Evolutionary conservation across 2,797 vertebrate genomes (phyloP).

Genomic region (Zenarchopterus dispar): DNA sequence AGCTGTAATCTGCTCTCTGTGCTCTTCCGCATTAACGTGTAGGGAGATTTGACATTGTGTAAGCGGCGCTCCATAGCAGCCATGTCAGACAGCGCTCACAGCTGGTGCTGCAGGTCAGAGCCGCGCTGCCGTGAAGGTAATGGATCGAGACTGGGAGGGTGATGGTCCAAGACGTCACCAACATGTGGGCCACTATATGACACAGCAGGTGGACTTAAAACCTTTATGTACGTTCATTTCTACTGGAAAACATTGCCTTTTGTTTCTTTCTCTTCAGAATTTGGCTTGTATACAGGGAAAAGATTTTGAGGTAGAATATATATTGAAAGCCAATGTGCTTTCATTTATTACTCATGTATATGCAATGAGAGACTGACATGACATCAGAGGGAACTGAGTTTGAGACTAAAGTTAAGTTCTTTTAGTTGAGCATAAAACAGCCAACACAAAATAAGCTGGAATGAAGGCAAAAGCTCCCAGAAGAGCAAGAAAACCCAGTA

Average conservation of each 20-base stretch:
- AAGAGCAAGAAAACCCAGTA: neutral
- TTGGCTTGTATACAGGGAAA: too few species aligned
- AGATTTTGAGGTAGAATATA: too few species aligned
- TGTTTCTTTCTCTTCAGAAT: too few species aligned
- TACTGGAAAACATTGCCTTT: too few species aligned
- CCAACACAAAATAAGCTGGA: neutral
- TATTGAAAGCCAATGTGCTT: neutral
- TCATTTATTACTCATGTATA: slow-evolving; percentile 3
- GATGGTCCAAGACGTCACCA: slow-evolving; percentile 33
- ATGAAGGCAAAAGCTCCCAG: neutral
- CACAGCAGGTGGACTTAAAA: neutral
- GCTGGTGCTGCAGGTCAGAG: slow-evolving; percentile 56
- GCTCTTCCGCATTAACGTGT: slow-evolving; percentile 51
- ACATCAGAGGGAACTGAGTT: neutral
- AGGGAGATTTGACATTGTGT: slow-evolving; percentile 56
- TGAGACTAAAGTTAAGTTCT: neutral
- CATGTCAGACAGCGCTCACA: slow-evolving; percentile 30
- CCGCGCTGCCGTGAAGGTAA: slow-evolving; percentile 38
- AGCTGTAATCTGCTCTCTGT: slow-evolving; percentile 62
- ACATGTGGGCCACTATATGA: slow-evolving; percentile 12
- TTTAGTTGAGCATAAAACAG: neutral
- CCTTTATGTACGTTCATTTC: too few species aligned
- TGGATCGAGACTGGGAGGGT: slow-evolving; percentile 29
- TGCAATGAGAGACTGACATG: neutral
- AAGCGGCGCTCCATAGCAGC: slow-evolving; percentile 37